Evolutionary conservation across 2,113 vertebrate species (phyloP).

Genomic region (Eulacestoma nigropectus): DNA sequence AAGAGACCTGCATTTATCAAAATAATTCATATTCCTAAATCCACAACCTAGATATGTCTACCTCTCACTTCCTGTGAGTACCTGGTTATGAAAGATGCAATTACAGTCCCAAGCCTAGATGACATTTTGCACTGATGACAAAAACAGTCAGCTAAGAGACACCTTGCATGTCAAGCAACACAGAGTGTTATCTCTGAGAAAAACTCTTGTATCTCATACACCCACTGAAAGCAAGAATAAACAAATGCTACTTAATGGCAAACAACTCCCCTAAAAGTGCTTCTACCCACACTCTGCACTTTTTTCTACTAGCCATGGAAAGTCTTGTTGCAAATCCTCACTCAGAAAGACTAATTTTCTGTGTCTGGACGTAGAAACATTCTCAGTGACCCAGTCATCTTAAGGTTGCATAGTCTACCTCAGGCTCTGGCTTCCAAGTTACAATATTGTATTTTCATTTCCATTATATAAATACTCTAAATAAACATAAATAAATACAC

Average conservation of each 20-base stretch:
- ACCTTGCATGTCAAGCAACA: not conserved
- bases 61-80: not conserved
- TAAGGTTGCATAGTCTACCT: not conserved
- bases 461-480: not conserved
- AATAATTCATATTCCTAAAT: not conserved
- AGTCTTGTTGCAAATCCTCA: not conserved
- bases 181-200: not conserved
- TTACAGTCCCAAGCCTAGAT: not conserved
- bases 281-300: not conserved
- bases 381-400: not conserved
- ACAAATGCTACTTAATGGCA: not conserved
- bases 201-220: not conserved
- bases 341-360: not conserved
- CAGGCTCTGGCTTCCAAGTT: not conserved
- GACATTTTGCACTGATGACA: not conserved
- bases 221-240: not conserved
- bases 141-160: not conserved
- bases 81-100: not conserved
- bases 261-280: not conserved
- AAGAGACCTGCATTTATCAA: not conserved
- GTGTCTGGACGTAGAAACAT: not conserved
- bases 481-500: no score
- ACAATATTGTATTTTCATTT: not conserved
- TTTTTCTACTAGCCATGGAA: not conserved
- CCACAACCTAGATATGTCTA: not conserved